These are phyloP conservation scores for Harmothoe impar DNA, from an alignment of 2,888 invertebrate genomes.

Conservation along the genomic window DNA sequence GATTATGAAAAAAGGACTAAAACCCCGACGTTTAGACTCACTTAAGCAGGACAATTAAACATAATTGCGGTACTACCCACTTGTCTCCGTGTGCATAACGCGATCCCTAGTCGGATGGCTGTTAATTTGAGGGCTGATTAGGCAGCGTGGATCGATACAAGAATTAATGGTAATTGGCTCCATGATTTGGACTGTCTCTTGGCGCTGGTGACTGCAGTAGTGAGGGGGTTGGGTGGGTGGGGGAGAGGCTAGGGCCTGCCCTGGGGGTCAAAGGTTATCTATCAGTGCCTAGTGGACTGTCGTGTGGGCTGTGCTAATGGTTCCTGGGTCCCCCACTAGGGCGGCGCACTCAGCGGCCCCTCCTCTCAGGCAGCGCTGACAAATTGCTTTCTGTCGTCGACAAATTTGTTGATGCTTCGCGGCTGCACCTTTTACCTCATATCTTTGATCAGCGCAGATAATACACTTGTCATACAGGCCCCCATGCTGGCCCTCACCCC, in stretches of 20 bases:
- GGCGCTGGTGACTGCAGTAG: background rate
- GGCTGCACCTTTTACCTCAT: conserved; percentile 33
- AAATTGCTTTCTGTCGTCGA: conserved; percentile 62
- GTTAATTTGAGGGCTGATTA: conserved; percentile 56
- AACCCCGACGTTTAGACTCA: conserved; percentile 37
- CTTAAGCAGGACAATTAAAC: conserved; percentile 42
- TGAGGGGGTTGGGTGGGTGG: background rate
- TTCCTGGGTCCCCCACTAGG: conserved; percentile 18
- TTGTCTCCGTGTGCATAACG: conserved; percentile 42
- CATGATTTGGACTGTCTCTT: conserved; percentile 46
- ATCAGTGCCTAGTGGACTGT: background rate
- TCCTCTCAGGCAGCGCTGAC: conserved; percentile 22
- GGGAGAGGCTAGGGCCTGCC: background rate
- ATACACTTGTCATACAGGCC: conserved; percentile 31
- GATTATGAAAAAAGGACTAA: background rate
- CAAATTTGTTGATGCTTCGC: conserved; percentile 52
- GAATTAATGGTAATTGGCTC: conserved; percentile 60
- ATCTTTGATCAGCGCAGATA: conserved; percentile 55
- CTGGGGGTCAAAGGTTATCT: conserved; percentile 47
- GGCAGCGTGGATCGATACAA: conserved; percentile 48
- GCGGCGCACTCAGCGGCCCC: conserved; percentile 22
- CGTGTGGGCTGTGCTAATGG: conserved; percentile 41
- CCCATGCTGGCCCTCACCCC: background rate
- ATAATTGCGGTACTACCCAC: conserved; percentile 48
- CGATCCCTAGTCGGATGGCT: conserved; percentile 17